Conservation (phyloP, 2,888 invertebrate species). For the Sepioteuthis lessoniana region DNA sequence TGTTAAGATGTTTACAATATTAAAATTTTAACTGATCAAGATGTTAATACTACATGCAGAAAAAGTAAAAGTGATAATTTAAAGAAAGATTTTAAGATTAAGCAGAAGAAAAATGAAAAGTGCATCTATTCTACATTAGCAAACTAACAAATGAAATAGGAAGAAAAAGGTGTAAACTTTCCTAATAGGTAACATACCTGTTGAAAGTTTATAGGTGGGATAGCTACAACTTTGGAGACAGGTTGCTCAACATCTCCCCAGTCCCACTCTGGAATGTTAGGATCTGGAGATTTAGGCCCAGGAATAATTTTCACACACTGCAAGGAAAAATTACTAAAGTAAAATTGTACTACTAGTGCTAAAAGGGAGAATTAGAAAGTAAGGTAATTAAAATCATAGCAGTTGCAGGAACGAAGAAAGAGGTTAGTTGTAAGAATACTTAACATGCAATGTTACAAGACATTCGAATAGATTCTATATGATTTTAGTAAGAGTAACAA, state of each 20-base stretch:
- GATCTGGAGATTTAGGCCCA: constrained; percentile 62
- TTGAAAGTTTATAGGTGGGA: constrained; percentile 42
- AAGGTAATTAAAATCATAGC: background rate
- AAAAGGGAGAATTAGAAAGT: background rate
- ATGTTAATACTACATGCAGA: background rate
- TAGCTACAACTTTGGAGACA: constrained; percentile 37
- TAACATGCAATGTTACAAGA: constrained; percentile 4
- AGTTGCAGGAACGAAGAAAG: background rate
- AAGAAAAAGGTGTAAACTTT: background rate
- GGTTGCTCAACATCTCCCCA: constrained; percentile 60
- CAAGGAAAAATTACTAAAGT: background rate
- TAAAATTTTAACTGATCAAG: background rate
- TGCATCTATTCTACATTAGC: background rate
- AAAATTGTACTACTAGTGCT: background rate
- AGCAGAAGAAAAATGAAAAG: background rate
- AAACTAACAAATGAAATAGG: background rate
- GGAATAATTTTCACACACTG: constrained; percentile 47
- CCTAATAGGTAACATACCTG: constrained; percentile 35
- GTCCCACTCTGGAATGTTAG: constrained; percentile 70
- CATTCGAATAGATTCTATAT: background rate
- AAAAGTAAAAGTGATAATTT: background rate
- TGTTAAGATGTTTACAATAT: background rate
- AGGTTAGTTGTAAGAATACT: background rate
- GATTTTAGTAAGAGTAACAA: too few species aligned
- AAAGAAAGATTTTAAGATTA: background rate